These are phyloP conservation scores for Acrossocheilus wenchowensis DNA, from an alignment of 2,797 vertebrate genomes.

Conservation along the genomic window DNA sequence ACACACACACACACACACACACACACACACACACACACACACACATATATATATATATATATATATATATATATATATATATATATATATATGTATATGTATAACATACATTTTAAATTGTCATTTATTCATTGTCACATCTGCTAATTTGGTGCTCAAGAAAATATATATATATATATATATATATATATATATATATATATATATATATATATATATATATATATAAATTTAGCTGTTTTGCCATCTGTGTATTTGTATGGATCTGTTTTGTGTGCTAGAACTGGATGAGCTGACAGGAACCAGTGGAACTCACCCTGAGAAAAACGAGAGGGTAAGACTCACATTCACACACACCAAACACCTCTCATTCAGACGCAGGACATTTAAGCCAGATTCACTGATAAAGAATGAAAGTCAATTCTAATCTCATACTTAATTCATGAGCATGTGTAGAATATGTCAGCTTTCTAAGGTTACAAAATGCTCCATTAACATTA, in stretches of 20 bases:
- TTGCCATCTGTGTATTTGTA: conserved; percentile 23
- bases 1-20: too few relatives aligned
- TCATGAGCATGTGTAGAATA: not conserved
- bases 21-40: too few relatives aligned
- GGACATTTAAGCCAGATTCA: conserved; percentile 32
- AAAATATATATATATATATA: too few relatives aligned
- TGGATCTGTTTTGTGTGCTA: conserved; percentile 46
- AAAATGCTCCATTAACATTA: not conserved
- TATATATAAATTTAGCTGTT: not conserved
- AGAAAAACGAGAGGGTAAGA: conserved; percentile 87
- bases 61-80: too few relatives aligned
- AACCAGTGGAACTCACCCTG: conserved; percentile 81
- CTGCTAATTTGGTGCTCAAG: not conserved
- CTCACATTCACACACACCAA: conserved; percentile 12
- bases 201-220: too few relatives aligned
- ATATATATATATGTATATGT: too few relatives aligned
- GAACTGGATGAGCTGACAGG: conserved; percentile 67
- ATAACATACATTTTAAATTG: too few relatives aligned
- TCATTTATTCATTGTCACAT: too few relatives aligned
- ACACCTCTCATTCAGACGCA: conserved; percentile 1
- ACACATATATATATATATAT: too few relatives aligned
- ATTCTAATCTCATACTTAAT: not conserved
- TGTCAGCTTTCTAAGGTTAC: not conserved
- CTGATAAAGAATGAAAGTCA: conserved; percentile 23
- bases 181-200: too few relatives aligned